Base-by-base conservation (phyloP, 2,113 vertebrate species). In the Maccullochella peelii region DNA sequence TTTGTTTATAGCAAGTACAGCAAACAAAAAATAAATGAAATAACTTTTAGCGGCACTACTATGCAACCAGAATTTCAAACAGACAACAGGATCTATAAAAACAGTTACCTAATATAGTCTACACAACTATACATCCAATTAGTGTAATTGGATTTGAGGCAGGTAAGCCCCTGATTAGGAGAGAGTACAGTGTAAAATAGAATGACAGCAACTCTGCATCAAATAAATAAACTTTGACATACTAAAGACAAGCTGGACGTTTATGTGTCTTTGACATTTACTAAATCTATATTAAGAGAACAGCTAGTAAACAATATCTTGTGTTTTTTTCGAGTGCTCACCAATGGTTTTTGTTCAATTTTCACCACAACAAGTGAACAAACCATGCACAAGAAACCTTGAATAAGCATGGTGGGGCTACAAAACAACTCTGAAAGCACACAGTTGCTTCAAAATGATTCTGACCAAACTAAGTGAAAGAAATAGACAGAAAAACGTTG, bases 111-210 rank as follows among this genome's bases (percentile, higher is more conserved):
- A 83, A 89, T 86, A 93, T 92, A 85, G 90, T 82, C 10, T 9
- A 83, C 68, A 77, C 87, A 84, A 80, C 79, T 50, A 85, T 84
- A 86, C 80, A 94, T 94, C 93, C 93, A 88, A 92, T 94, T 91
- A 94, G 42, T 44, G 30, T 93, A 94, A 95, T 84, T 93, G 94
- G 93, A 92, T 94, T 91, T 59, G 66, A 86, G 70, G 84, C 50
- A 63, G 79, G 83, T 93, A 94, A 95, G 85, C 77, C 77, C 61
- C 76, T 68, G 92, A 94, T 95, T 91, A 93, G 79, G 82, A 82
- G 81, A 92, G 91, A 94, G 92, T 93, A 71, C 76, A 76, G 83
- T 52, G 79, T 84, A 94, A 91, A 93, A 89, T 82, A 89, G 85
- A 91, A 78, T 70, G 77, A 86, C 87, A 85, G 83, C 27, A 65